Evolutionary conservation across 2,797 vertebrate species (phyloP).

Genomic region (Tachyglossus aculeatus): DNA sequence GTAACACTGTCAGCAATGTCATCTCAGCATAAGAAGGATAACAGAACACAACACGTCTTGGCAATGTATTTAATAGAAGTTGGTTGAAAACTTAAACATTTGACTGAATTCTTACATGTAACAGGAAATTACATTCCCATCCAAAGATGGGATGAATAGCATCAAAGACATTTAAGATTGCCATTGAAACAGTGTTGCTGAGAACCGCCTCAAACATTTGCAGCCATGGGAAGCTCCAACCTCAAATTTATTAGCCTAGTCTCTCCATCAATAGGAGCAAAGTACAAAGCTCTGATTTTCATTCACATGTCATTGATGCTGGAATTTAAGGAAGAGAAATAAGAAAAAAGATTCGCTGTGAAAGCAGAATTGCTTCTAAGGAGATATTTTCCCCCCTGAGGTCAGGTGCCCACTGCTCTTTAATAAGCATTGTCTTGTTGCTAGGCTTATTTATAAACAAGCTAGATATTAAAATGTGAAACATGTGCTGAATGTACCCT

Average conservation of each 20-base stretch:
- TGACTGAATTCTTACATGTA: too few relatives aligned
- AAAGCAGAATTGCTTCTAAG: background rate
- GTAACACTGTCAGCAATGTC: too few relatives aligned
- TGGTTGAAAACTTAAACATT: too few relatives aligned
- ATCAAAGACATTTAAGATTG: too few relatives aligned
- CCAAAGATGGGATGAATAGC: too few relatives aligned
- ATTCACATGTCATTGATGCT: background rate
- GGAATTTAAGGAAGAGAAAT: background rate
- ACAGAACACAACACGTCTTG: too few relatives aligned
- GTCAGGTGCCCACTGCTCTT: background rate
- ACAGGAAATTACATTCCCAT: too few relatives aligned
- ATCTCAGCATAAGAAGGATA: too few relatives aligned
- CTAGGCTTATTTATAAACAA: conserved; percentile 22
- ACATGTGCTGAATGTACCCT: background rate
- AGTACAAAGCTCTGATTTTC: conserved; percentile 16
- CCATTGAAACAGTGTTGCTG: conserved; percentile 51
- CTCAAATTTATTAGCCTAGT: conserved; percentile 1
- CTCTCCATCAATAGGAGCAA: conserved; percentile 5
- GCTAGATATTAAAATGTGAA: background rate
- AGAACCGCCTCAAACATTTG: conserved; percentile 34
- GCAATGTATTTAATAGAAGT: too few relatives aligned
- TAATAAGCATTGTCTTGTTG: conserved; percentile 9
- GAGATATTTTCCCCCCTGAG: background rate
- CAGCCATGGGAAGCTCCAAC: conserved; percentile 29
- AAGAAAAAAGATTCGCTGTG: too few relatives aligned